These are phyloP conservation scores for Colinus virginianus DNA, from an alignment of 2,113 vertebrate genomes.

Conservation along the genomic window DNA sequence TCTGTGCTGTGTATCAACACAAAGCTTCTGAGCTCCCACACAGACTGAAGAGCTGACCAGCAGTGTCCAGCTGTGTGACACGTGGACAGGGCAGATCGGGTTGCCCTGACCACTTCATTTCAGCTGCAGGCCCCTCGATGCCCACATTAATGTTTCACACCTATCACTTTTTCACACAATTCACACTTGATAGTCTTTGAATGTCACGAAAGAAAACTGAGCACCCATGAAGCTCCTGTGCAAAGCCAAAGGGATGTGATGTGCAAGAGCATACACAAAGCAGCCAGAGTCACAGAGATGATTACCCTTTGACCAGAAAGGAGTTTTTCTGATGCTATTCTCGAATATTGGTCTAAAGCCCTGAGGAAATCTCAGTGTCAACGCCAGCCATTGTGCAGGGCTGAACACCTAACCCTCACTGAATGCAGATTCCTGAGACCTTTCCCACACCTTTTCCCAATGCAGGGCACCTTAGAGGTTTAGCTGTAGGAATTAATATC, in stretches of 20 bases:
- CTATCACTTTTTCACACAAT: not conserved
- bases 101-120: not conserved
- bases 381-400: accelerated
- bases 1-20: not conserved
- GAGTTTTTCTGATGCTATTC: not conserved
- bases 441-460: not conserved
- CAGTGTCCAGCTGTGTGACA: not conserved
- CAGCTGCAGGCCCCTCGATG: not conserved
- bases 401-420: not conserved
- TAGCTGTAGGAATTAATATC: not conserved
- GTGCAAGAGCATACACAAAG: not conserved
- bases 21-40: not conserved
- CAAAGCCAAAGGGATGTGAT: not conserved
- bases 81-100: not conserved
- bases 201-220: not conserved
- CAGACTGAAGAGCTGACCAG: not conserved
- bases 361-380: not conserved
- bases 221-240: not conserved
- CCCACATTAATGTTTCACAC: not conserved
- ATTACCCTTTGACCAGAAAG: not conserved
- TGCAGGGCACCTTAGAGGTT: not conserved
- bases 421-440: not conserved
- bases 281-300: not conserved
- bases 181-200: not conserved
- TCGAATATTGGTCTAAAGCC: not conserved